Conservation (phyloP, 2,797 vertebrate genomes). For the Macrochelys suwanniensis region DNA sequence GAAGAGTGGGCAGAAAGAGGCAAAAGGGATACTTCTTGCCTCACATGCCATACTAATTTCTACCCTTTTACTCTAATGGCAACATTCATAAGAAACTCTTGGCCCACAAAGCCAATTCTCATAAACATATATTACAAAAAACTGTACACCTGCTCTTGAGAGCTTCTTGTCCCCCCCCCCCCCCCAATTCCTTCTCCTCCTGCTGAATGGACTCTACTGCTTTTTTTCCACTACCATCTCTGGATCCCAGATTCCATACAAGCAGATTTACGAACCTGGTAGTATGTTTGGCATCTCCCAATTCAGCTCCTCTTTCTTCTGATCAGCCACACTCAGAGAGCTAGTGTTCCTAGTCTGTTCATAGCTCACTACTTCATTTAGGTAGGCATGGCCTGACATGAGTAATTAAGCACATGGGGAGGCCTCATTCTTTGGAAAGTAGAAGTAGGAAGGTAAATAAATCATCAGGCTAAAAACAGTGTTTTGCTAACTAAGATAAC, state of each 20-base stretch:
- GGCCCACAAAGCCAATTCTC: neutral
- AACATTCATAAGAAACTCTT: too few species aligned
- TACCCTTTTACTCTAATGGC: neutral
- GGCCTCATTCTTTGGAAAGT: neutral
- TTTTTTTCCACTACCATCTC: neutral
- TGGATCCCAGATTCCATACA: neutral
- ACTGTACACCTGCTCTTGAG: neutral
- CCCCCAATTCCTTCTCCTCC: neutral
- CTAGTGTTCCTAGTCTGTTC: neutral
- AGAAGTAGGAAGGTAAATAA: neutral
- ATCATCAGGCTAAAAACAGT: neutral
- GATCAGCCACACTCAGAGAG: neutral
- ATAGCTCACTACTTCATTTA: neutral
- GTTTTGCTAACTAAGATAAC: neutral
- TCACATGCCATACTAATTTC: neutral
- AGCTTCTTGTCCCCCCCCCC: neutral
- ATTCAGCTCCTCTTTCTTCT: neutral
- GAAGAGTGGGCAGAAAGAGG: neutral
- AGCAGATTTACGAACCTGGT: neutral
- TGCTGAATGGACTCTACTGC: neutral
- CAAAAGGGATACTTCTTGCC: neutral
- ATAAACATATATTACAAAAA: neutral
- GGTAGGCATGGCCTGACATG: neutral
- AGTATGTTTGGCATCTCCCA: neutral
- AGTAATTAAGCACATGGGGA: neutral